These are phyloP conservation scores for Tinea pellionella DNA, from an alignment of 2,888 invertebrate genomes.

Conservation along the genomic window DNA sequence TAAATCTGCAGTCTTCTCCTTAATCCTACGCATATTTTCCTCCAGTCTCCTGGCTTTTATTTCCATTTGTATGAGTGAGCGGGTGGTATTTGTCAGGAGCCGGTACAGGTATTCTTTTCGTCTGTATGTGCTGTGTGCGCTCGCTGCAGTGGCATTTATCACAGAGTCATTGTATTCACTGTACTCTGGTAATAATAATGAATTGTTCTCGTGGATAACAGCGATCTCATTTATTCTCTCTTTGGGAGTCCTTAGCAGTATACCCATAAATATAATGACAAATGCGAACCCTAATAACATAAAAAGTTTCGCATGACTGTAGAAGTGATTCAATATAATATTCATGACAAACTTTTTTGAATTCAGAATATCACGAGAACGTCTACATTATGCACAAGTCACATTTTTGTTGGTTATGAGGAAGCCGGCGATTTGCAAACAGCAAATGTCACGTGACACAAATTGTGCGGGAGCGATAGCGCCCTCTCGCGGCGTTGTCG, in stretches of 20 bases:
- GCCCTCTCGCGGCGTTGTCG: conserved; percentile 63
- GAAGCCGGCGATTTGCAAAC: conserved; percentile 29
- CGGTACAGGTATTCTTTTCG: conserved; percentile 67
- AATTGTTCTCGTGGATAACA: conserved; percentile 29
- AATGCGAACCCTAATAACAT: conserved; percentile 49
- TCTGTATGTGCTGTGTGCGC: conserved; percentile 45
- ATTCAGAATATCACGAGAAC: not conserved
- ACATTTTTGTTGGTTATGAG: not conserved
- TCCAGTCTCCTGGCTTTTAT: conserved; percentile 67
- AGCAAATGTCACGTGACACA: conserved; percentile 53
- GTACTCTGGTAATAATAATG: not conserved
- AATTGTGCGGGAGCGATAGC: conserved; percentile 34
- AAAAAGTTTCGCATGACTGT: conserved; percentile 50
- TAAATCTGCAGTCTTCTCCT: conserved; percentile 67
- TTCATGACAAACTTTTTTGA: conserved; percentile 44
- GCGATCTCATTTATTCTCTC: conserved; percentile 27
- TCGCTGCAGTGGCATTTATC: conserved; percentile 44
- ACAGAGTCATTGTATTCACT: conserved; percentile 37
- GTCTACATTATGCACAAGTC: not conserved
- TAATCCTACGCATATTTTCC: conserved; percentile 70
- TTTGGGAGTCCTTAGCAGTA: conserved; percentile 31
- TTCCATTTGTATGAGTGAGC: conserved; percentile 69
- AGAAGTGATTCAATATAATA: conserved; percentile 47
- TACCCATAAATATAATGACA: conserved; percentile 40
- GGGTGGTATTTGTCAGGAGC: conserved; percentile 66